These are phyloP conservation scores for Cinara cedri DNA, from an alignment of 2,888 invertebrate genomes.

Conservation along the genomic window DNA sequence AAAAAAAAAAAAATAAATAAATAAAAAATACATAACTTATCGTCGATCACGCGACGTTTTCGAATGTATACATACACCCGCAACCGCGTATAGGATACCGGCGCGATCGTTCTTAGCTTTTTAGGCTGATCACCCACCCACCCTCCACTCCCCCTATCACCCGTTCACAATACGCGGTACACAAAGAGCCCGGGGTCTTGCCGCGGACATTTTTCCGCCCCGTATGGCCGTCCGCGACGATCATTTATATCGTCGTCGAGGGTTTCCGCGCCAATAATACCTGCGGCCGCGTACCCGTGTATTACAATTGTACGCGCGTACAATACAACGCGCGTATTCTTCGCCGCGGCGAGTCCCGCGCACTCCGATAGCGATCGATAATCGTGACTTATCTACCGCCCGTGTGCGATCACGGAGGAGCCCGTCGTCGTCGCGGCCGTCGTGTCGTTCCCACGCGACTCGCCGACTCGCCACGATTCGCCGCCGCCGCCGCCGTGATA, in stretches of 20 bases:
- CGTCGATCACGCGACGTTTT: neutral
- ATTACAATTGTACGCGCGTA: neutral
- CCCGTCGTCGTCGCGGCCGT: conserved; percentile 25
- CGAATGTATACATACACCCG: neutral
- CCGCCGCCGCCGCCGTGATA: no score
- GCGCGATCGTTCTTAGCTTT: no score
- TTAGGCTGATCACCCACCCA: no score
- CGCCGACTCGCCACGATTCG: no score
- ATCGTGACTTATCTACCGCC: conserved; percentile 42
- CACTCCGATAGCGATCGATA: conserved; percentile 20
- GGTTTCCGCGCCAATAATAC: neutral
- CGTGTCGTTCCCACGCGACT: no score
- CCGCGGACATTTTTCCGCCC: conserved; percentile 9
- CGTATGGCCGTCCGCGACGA: no score
- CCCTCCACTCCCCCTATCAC: no score
- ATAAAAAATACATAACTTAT: neutral
- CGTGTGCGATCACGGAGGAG: conserved; percentile 26
- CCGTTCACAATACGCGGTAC: no score
- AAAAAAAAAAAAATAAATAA: no score
- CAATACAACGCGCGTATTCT: no score
- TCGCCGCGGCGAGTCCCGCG: neutral
- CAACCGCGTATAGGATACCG: no score
- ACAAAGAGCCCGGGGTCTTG: neutral
- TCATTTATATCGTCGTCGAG: neutral
- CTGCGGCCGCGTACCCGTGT: neutral